Evolutionary conservation across 2,113 vertebrate genomes (phyloP).

Genomic region (Rhea pennata): DNA sequence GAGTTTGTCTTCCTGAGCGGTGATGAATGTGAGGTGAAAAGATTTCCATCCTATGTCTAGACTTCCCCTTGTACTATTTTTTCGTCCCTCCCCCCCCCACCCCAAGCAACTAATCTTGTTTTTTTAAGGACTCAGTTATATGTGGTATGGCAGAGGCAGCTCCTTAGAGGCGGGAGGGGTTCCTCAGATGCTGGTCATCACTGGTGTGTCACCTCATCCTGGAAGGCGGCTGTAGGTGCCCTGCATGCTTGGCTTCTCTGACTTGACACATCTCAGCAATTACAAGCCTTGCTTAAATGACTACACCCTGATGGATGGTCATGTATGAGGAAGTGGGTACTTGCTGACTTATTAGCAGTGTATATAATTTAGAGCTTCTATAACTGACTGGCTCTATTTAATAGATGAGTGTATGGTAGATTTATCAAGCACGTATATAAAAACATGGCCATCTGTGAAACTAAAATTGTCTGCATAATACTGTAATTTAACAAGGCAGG

Average conservation of each 20-base stretch:
- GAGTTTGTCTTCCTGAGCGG: rapidly evolving
- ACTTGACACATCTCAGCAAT: neutral
- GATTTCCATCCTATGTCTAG: neutral
- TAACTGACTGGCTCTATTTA: neutral
- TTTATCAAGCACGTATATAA: neutral
- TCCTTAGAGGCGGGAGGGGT: neutral
- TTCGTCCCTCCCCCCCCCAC: neutral
- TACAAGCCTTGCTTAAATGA: neutral
- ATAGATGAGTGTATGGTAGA: neutral
- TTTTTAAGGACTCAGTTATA: neutral
- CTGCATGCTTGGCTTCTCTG: neutral
- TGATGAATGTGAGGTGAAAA: neutral
- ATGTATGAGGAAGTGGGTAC: neutral
- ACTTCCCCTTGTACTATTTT: neutral
- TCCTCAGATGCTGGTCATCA: neutral
- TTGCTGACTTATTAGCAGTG: neutral
- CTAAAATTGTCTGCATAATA: neutral
- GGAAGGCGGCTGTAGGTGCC: neutral
- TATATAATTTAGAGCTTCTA: neutral
- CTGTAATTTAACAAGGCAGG: constrained; percentile 17
- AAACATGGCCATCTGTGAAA: neutral
- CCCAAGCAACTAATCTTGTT: neutral
- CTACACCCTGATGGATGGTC: neutral
- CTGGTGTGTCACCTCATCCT: neutral
- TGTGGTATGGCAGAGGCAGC: neutral